Base-by-base conservation (phyloP, 2,113 vertebrate genomes). In the Mionectes macconnelli region DNA sequence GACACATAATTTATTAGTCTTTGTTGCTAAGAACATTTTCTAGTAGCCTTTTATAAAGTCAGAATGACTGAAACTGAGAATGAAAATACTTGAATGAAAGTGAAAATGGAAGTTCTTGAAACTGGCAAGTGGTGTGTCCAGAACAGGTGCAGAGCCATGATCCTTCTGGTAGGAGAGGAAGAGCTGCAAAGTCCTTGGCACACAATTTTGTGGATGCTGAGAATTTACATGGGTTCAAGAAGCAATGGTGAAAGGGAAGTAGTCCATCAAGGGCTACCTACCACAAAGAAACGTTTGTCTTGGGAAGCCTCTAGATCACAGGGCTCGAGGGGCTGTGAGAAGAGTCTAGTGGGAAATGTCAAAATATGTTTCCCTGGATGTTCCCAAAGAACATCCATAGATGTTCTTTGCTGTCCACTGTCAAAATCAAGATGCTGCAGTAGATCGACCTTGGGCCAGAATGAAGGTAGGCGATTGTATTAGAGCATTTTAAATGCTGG, bases 131-230 rank as follows among this genome's bases (percentile, higher is more conserved):
- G 28, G 9, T 59, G 20, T 49, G 40, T 81, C 28, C 18, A 31
- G 55, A 80, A 74, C 12, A 81, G 50, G 39, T 1, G 4, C 15
- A 63, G 0, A 8, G 23, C 12, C 0, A 0, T 10, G 8, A 66
- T 62, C n/a, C 21, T 68, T 57, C 42, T 20, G 53, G 39, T 44
- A 74, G 45, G n/a, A 75, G 28, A 56, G n/a, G 70, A 50, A 44
- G 19, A 74, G 37, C 69, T 74, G 22, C 35, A 8, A 57, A 82
- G 21, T 68, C 18, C 53, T 49, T 49, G 56, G 59, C 47, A 37
- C 5, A 9, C 1, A 6, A 15, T 67, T 73, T 64, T 60, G 20
- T 33, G 25, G 40, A 40, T 64, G 55, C 68, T 69, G 49, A 84
- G 81, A 77, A 67, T 84, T 93, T 70, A n/a, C 17, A 14, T 27